Conservation (phyloP, 1,140 invertebrate genomes). For the Mercenaria mercenaria region DNA sequence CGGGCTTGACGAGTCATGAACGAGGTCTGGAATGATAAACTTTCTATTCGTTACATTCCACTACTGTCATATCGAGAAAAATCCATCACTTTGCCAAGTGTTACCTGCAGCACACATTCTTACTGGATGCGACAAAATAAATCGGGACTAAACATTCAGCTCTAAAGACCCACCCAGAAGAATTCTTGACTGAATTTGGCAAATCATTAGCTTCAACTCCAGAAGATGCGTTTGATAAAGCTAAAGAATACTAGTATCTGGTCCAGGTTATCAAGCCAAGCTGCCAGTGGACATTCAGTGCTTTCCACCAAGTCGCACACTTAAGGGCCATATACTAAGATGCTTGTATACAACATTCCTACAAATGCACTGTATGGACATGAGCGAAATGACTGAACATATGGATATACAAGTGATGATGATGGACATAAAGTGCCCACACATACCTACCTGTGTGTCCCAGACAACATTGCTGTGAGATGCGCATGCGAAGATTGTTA, state of each 20-base stretch:
- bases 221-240: background rate
- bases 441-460: too few species aligned
- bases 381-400: too few species aligned
- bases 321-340: background rate
- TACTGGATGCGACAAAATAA: slow-evolving; percentile 1
- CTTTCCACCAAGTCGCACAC: background rate
- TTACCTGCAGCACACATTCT: slow-evolving; percentile 10
- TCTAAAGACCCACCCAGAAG: background rate
- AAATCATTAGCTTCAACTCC: too few species aligned
- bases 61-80: background rate
- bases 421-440: too few species aligned
- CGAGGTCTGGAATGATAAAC: background rate
- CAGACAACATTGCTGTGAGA: too few species aligned
- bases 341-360: background rate
- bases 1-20: background rate
- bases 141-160: slow-evolving; percentile 14
- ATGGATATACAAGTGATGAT: too few species aligned
- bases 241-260: background rate
- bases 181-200: slow-evolving; percentile 6
- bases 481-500: too few species aligned
- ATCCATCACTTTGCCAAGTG: background rate
- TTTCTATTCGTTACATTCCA: slow-evolving; percentile 1
- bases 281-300: background rate
- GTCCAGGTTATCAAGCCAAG: background rate
- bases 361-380: too few species aligned